phyloP scores from a whole-genome alignment of 2,797 vertebrate species.

The Arrhamphus sclerolepis region DNA sequence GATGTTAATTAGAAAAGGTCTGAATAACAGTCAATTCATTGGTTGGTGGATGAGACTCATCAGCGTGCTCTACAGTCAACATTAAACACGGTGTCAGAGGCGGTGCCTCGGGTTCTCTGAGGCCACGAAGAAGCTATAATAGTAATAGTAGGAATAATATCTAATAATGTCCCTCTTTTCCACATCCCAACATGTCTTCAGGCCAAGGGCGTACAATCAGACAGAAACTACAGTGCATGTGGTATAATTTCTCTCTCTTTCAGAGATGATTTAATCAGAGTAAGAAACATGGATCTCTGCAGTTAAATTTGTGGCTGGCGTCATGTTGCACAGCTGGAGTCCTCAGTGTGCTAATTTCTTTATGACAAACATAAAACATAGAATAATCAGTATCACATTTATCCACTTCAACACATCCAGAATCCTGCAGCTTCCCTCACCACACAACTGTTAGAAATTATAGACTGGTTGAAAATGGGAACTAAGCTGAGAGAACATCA shows the following conservation, averaged over 20 bases:
- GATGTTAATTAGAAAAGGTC: too few species aligned
- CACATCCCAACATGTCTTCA: too few species aligned
- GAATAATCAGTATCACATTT: constrained; percentile 24
- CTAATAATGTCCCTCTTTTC: too few species aligned
- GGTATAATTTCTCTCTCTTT: not conserved
- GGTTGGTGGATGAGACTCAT: too few species aligned
- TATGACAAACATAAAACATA: constrained; percentile 40
- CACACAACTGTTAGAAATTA: constrained; percentile 21
- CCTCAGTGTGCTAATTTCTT: constrained; percentile 23
- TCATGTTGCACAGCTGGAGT: constrained; percentile 17
- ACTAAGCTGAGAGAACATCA: not conserved
- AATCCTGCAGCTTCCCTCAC: constrained; percentile 8
- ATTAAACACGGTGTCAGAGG: too few species aligned
- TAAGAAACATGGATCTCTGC: constrained; percentile 15
- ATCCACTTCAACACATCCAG: constrained; percentile 22
- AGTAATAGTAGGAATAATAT: too few species aligned
- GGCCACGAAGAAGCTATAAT: too few species aligned
- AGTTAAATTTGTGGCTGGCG: constrained; percentile 22
- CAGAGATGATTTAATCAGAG: constrained; percentile 16
- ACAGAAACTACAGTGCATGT: too few species aligned
- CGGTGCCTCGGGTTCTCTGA: too few species aligned
- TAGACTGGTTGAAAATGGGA: constrained; percentile 18
- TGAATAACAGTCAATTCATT: too few species aligned
- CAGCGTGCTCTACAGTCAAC: too few species aligned
- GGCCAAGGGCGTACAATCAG: too few species aligned